Evolutionary conservation across 2,113 vertebrate species (phyloP).

Genomic region (Oxygymnocypris stewartii): DNA sequence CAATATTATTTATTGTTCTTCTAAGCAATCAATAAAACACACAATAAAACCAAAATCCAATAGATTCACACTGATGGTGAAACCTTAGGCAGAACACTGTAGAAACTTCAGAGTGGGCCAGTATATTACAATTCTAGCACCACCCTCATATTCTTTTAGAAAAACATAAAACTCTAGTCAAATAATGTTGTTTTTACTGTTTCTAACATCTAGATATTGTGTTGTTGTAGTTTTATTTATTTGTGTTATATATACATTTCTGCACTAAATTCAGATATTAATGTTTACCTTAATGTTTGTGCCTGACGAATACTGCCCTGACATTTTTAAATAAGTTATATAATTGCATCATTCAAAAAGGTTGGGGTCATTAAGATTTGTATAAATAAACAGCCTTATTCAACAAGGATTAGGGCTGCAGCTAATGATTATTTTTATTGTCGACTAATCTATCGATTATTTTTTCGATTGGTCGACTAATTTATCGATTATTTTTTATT

Average conservation of each 20-base stretch:
- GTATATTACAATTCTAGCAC: not conserved
- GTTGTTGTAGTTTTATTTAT: not conserved
- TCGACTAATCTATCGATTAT: no score
- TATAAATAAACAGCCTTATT: not conserved
- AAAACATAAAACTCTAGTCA: not conserved
- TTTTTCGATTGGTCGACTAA: no score
- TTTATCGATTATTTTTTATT: no score
- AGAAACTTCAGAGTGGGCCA: not conserved
- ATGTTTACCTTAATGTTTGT: not conserved
- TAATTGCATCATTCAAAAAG: not conserved
- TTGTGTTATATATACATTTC: not conserved
- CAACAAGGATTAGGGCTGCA: no score
- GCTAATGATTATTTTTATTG: no score
- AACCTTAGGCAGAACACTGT: not conserved
- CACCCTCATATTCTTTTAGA: not conserved
- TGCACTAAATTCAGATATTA: not conserved
- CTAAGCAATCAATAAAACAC: not conserved
- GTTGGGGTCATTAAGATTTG: not conserved
- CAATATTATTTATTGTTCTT: not conserved
- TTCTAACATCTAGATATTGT: not conserved
- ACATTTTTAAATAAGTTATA: not conserved
- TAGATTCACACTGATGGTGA: not conserved
- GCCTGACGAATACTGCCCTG: not conserved
- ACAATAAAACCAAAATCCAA: not conserved
- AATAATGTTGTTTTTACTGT: not conserved